Conservation (phyloP, 1,140 invertebrate genomes). For the Lucilia cuprina region DNA sequence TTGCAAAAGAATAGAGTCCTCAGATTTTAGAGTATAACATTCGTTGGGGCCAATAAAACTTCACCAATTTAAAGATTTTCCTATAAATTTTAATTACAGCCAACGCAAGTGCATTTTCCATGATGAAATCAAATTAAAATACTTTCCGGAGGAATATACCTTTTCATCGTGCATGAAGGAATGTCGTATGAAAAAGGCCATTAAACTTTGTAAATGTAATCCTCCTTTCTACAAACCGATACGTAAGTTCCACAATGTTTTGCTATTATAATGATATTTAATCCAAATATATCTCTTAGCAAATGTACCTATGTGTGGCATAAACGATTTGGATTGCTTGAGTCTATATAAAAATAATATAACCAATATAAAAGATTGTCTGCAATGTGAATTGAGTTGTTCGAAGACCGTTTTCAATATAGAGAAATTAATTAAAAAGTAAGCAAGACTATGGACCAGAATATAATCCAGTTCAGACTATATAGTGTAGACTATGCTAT, state of each 20-base stretch:
- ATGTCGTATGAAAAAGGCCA: conserved; percentile 71
- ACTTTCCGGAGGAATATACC: conserved; percentile 69
- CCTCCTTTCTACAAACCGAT: conserved; percentile 71
- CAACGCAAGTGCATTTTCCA: conserved; percentile 74
- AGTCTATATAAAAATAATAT: conserved; percentile 66
- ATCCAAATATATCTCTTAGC: background rate
- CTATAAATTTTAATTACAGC: conserved; percentile 20
- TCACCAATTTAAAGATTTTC: background rate
- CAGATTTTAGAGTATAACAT: no score
- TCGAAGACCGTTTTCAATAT: conserved; percentile 76
- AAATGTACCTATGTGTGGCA: conserved; percentile 64
- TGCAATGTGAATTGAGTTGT: conserved; percentile 73
- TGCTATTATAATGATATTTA: background rate
- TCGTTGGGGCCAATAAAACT: no score
- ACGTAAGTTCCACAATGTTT: conserved; percentile 50
- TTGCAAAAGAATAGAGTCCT: no score
- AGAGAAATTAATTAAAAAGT: conserved; percentile 72
- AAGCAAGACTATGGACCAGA: conserved; percentile 20
- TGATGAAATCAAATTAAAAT: conserved; percentile 68
- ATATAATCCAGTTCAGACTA: background rate
- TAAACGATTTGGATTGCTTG: conserved; percentile 69
- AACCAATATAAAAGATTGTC: conserved; percentile 68
- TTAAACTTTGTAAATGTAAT: conserved; percentile 70
- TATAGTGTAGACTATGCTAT: no score
- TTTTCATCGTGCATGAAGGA: conserved; percentile 74